Evolutionary conservation across 2,888 invertebrate genomes (phyloP).

Genomic region (Melieria crassipennis): DNA sequence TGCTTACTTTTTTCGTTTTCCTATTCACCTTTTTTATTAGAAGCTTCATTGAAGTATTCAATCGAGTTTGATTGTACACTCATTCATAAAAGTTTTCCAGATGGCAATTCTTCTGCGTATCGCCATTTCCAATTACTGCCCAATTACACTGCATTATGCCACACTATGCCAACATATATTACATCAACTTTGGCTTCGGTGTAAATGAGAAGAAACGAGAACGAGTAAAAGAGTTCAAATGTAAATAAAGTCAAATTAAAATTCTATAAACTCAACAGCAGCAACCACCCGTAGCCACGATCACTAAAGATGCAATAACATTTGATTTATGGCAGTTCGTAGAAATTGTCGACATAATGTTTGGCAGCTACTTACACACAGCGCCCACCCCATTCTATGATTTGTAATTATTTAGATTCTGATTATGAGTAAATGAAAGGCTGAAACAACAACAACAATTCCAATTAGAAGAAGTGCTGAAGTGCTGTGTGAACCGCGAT

Average conservation of each 20-base stretch:
- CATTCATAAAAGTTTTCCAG: constrained; percentile 25
- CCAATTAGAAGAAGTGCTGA: too few species aligned
- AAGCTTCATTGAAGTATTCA: constrained; percentile 15
- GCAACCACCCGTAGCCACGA: not conserved
- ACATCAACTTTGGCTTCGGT: not conserved
- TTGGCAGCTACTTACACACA: constrained; percentile 11
- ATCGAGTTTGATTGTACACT: constrained; percentile 4
- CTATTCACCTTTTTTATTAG: too few species aligned
- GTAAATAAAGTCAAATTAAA: constrained; percentile 32
- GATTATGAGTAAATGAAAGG: too few species aligned
- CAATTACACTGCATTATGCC: not conserved
- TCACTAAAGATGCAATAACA: constrained; percentile 1
- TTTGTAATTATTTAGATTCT: too few species aligned
- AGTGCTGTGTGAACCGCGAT: too few species aligned
- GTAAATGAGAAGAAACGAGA: too few species aligned
- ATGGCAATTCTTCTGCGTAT: constrained; percentile 22
- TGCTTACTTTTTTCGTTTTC: too few species aligned
- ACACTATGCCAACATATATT: not conserved
- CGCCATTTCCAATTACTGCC: constrained; percentile 5
- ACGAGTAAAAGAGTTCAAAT: constrained; percentile 1
- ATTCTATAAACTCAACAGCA: constrained; percentile 36
- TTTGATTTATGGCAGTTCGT: constrained; percentile 40
- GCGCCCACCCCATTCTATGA: too few species aligned
- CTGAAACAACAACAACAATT: too few species aligned
- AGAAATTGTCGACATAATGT: constrained; percentile 41